A percentile compares a stretch with the other conserved stretches of the same genome.
These are phyloP conservation scores for Aldrovandia affinis DNA, from an alignment of 2,797 vertebrate genomes.

Conservation along the genomic window DNA sequence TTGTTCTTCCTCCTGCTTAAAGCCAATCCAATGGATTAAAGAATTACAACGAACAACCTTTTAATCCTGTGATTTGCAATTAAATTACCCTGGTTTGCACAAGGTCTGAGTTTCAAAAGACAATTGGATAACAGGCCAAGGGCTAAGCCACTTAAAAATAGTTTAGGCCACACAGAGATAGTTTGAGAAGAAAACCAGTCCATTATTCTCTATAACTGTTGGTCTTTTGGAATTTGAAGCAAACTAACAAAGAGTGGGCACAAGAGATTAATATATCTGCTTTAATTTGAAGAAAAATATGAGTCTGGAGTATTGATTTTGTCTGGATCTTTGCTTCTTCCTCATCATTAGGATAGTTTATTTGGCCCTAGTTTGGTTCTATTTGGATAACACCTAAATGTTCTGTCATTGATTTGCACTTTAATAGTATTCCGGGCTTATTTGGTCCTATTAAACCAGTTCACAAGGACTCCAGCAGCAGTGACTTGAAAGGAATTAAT, in stretches of 20 bases:
- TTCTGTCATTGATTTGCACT: neutral
- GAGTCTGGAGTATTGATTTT: slow-evolving; percentile 71
- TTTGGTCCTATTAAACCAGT: neutral
- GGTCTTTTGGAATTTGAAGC: neutral
- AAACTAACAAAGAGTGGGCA: neutral
- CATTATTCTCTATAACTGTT: slow-evolving; percentile 3
- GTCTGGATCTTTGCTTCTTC: slow-evolving; percentile 64
- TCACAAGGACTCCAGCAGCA: neutral
- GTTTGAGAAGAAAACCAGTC: neutral
- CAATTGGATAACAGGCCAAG: neutral
- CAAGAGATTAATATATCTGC: neutral
- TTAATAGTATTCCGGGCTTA: neutral
- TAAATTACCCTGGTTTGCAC: neutral
- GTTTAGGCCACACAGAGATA: neutral
- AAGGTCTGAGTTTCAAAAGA: neutral
- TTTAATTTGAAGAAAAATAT: slow-evolving; percentile 62
- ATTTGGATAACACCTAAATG: neutral
- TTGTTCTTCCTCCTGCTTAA: neutral
- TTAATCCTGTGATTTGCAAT: slow-evolving; percentile 18
- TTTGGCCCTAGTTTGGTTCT: neutral
- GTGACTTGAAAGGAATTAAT: neutral
- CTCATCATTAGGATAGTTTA: slow-evolving; percentile 6
- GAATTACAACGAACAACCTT: slow-evolving; percentile 9
- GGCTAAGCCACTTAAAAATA: neutral
- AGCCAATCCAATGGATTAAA: slow-evolving; percentile 7